Percentiles rank a stretch among this genome's conserved stretches.
Evolutionary conservation across 2,888 invertebrate species (phyloP).

Genomic region (Pyrrhosoma nymphula): DNA sequence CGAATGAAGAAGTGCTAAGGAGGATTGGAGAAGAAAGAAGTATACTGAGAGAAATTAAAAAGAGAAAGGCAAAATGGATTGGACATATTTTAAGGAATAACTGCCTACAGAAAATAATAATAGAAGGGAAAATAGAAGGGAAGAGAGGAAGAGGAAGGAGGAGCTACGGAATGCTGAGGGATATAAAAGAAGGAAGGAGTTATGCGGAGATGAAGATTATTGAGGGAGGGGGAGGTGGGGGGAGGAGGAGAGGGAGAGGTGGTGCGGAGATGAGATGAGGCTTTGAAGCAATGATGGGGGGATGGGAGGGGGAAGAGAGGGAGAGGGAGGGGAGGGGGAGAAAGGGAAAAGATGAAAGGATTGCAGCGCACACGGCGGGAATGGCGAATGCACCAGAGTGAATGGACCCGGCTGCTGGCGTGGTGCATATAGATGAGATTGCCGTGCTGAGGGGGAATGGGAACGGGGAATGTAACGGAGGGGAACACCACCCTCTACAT

Average conservation of each 20-base stretch:
- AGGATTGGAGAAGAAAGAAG: too few relatives aligned
- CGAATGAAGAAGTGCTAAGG: too few relatives aligned
- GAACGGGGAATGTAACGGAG: too few relatives aligned
- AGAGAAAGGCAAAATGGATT: too few relatives aligned
- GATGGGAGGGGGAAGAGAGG: not conserved
- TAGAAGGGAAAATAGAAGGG: not conserved
- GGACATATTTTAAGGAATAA: too few relatives aligned
- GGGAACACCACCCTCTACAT: not conserved
- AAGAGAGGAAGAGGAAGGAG: not conserved
- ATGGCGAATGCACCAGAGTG: slow-evolving; percentile 21
- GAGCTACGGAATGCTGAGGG: too few relatives aligned
- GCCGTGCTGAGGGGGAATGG: not conserved
- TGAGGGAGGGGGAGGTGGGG: not conserved
- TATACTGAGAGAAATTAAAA: too few relatives aligned
- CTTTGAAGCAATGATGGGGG: not conserved
- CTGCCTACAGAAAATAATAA: too few relatives aligned
- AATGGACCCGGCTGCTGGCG: not conserved
- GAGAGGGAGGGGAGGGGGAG: not conserved
- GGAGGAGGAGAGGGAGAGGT: not conserved
- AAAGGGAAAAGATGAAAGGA: not conserved
- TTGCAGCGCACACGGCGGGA: not conserved
- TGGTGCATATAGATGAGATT: slow-evolving; percentile 28
- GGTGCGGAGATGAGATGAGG: not conserved
- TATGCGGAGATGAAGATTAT: not conserved
- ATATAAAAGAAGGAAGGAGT: not conserved